Percentiles rank a stretch among this genome's conserved stretches.
Evolutionary conservation across 2,888 invertebrate species (phyloP).

Genomic region (Phoronis australis): DNA sequence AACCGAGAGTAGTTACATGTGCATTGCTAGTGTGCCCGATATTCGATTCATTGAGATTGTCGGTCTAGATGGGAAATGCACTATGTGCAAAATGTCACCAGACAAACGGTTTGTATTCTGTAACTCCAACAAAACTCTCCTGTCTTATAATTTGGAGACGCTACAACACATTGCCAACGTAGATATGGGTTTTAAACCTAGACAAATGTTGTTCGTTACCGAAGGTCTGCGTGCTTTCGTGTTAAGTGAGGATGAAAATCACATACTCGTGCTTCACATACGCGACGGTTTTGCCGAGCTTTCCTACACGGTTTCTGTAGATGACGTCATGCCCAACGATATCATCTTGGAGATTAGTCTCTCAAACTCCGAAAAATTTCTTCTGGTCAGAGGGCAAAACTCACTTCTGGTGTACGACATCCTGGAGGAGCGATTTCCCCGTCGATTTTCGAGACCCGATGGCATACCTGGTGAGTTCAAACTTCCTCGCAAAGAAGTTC

Average conservation of each 20-base stretch:
- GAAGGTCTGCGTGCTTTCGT: slow-evolving; percentile 36
- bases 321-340: slow-evolving; percentile 26
- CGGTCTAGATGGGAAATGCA: slow-evolving; percentile 34
- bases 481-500: slow-evolving; percentile 36
- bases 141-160: slow-evolving; percentile 36
- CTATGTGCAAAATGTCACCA: slow-evolving; percentile 38
- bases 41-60: slow-evolving; percentile 39
- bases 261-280: slow-evolving; percentile 37
- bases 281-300: slow-evolving; percentile 34
- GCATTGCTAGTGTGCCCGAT: slow-evolving; percentile 34
- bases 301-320: slow-evolving; percentile 36
- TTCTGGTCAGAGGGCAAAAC: slow-evolving; percentile 27
- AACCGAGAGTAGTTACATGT: slow-evolving; percentile 41
- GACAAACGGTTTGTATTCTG: slow-evolving; percentile 39
- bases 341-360: slow-evolving; percentile 21
- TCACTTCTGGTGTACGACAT: slow-evolving; percentile 39
- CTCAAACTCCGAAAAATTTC: slow-evolving; percentile 27
- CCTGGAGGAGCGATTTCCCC: slow-evolving; percentile 29
- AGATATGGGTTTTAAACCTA: slow-evolving; percentile 29
- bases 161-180: slow-evolving; percentile 32
- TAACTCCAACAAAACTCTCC: slow-evolving; percentile 35
- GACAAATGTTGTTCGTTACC: slow-evolving; percentile 27
- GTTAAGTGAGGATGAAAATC: slow-evolving; percentile 29
- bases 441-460: slow-evolving; percentile 31
- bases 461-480: slow-evolving; percentile 44